Evolutionary conservation across 2,797 vertebrate genomes (phyloP), one percentile per base, ranked within the genome.

Genomic region (Australoheros facetus): DNA sequence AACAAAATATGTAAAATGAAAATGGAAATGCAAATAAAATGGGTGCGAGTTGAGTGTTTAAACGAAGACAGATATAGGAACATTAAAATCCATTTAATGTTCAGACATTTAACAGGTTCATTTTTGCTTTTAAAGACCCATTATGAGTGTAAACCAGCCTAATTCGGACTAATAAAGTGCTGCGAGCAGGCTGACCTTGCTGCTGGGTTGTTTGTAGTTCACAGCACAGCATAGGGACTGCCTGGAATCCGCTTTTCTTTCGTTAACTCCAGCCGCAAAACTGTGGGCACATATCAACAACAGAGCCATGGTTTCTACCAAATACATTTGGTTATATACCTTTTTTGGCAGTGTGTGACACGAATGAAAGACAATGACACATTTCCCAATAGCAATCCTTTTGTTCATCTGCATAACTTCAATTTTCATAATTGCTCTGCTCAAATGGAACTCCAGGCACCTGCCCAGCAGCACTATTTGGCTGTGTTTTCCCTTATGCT

Each of bases 361-460:
- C 70, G 75, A 75, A 84, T 69, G 83, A 60, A 86, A 60, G 80
- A 89, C 85, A 88, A 73, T 75, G 81, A 83, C 79, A 90, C 79
- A 84, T 87, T 91, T 90, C 86, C 84, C 85, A 85, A 87, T 91
- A 94, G 91, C 90, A 92, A 91, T 93, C 90, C 86, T 91, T 91
- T 95, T 95, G 94, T 95, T 94, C 94, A 94, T 95, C 91, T 93
- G 92, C 92, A 95, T 94, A 94, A 95, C 94, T 96, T 94, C 88
- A 95, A 92, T 95, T 93, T 95, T 93, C 88, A 94, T 94, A 95
- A 94, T 92, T 94, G 90, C 93, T 92, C 91, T 94, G 89, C 91
- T 93, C 85, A 94, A 93, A 91, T 89, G 91, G 90, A 93, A 86
- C 90, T 88, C 66, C 79, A 89, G 91, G 90, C 90, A 91, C 87